These are phyloP conservation scores for Erpobdella octoculata DNA, from an alignment of 2,888 invertebrate species.

Conservation along the genomic window DNA sequence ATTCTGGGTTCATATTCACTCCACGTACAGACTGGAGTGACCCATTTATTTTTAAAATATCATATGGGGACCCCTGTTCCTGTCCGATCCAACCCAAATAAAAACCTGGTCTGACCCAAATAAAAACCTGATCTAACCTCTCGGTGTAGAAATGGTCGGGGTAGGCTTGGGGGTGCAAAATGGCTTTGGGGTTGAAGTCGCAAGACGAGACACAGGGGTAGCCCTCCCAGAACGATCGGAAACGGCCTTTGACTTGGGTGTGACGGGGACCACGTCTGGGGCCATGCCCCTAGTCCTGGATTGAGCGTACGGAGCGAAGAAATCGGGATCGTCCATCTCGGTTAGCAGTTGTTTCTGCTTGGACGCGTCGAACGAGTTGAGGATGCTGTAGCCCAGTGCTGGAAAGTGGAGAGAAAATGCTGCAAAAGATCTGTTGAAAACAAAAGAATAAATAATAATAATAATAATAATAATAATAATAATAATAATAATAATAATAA, in stretches of 20 bases:
- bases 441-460: background rate
- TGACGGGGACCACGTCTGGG: background rate
- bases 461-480: background rate
- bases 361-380: constrained; percentile 71
- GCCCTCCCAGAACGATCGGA: no score
- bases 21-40: no score
- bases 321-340: constrained; percentile 1
- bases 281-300: background rate
- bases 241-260: background rate
- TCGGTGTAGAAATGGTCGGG: background rate
- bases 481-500: background rate
- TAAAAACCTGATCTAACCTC: no score
- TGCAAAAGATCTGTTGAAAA: constrained; percentile 68
- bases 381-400: constrained; percentile 74
- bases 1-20: no score
- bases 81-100: no score
- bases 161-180: background rate
- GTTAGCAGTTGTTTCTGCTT: constrained; percentile 63
- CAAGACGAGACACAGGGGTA: no score
- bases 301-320: background rate
- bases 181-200: background rate
- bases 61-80: no score
- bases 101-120: no score
- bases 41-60: no score
- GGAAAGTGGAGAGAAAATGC: constrained; percentile 82